Conservation (phyloP, 1,140 invertebrate genomes). For the Drosophila watanabei region DNA sequence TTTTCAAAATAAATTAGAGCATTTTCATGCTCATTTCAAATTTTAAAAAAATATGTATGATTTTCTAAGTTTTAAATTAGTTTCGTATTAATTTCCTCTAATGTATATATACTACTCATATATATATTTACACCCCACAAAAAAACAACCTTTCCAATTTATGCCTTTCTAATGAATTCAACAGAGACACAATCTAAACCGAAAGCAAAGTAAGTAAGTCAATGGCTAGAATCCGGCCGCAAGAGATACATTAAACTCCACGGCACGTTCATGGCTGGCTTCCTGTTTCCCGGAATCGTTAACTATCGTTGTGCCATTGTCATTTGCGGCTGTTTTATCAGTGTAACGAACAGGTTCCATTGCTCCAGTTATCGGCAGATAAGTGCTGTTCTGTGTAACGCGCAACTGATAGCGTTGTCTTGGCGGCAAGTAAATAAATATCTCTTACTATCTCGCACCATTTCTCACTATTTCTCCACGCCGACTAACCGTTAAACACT, state of each 20-base stretch:
- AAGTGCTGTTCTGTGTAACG: conserved; percentile 19
- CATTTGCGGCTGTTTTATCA: conserved; percentile 32
- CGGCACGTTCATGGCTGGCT: conserved; percentile 12
- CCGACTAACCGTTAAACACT: conserved; percentile 40
- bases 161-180: conserved; percentile 13
- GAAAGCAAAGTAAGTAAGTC: conserved; percentile 1
- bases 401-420: conserved; percentile 27
- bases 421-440: conserved; percentile 15
- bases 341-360: conserved; percentile 37
- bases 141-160: conserved; percentile 1
- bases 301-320: conserved; percentile 4
- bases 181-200: neutral
- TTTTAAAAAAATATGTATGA: neutral
- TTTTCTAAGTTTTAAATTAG: neutral
- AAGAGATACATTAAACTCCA: conserved; percentile 13
- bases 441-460: conserved; percentile 12
- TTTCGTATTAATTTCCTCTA: neutral
- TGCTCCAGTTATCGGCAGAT: conserved; percentile 45
- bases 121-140: neutral
- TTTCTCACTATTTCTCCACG: conserved; percentile 30
- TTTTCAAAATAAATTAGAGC: neutral
- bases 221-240: conserved; percentile 16
- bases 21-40: neutral
- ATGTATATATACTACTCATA: neutral
- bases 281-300: conserved; percentile 39